Percentiles rank a stretch among this genome's conserved stretches.
Evolutionary conservation across 2,797 vertebrate species (phyloP).

Genomic region (Clarias platycephalus): DNA sequence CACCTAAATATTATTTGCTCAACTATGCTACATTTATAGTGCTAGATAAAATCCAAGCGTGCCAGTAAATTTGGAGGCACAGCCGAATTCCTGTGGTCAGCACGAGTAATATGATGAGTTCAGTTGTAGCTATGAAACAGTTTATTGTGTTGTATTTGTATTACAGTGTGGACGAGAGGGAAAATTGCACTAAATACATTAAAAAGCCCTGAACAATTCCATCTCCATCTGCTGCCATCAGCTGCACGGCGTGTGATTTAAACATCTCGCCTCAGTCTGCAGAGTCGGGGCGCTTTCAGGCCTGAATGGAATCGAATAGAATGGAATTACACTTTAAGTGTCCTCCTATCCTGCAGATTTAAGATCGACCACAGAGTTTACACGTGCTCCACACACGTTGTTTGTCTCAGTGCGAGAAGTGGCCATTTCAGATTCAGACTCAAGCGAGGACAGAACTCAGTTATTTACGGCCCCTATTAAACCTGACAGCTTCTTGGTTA

Average conservation of each 20-base stretch:
- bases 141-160: too few species aligned
- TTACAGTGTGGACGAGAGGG: neutral
- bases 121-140: neutral
- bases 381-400: neutral
- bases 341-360: neutral
- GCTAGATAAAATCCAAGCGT: neutral
- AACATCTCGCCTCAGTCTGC: slow-evolving; percentile 37
- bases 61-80: neutral
- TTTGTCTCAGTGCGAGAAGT: neutral
- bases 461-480: slow-evolving; percentile 29
- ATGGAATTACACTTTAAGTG: neutral
- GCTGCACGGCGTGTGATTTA: slow-evolving; percentile 1
- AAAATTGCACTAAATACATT: neutral
- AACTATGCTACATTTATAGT: neutral
- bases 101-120: neutral
- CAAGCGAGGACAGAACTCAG: neutral
- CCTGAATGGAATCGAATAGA: slow-evolving; percentile 3
- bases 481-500: neutral
- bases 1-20: neutral
- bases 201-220: slow-evolving; percentile 29
- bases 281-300: neutral
- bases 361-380: neutral
- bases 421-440: neutral
- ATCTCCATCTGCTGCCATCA: slow-evolving; percentile 34
- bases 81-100: neutral